Evolutionary conservation across 2,113 vertebrate species (phyloP).

Genomic region (Candoia aspera): DNA sequence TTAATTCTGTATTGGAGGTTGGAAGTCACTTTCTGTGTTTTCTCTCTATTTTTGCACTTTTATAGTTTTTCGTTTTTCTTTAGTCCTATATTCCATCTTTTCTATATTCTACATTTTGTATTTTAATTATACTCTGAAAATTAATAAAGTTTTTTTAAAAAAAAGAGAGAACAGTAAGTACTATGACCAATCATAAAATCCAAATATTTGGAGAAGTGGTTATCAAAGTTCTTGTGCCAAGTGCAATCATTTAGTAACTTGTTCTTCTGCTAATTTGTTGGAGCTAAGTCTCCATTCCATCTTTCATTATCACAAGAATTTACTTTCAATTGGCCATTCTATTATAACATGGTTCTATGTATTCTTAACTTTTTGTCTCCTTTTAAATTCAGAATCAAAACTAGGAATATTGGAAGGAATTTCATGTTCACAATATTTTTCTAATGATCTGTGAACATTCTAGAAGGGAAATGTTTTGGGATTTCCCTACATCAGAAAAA

Average conservation of each 20-base stretch:
- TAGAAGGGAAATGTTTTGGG: background rate
- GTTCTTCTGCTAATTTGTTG: background rate
- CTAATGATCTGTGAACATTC: background rate
- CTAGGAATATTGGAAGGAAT: background rate
- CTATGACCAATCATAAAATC: background rate
- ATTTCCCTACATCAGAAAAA: background rate
- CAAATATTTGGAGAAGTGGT: background rate
- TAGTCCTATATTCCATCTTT: too few species aligned
- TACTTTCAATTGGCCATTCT: background rate
- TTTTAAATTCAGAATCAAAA: background rate
- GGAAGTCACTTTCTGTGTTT: too few species aligned
- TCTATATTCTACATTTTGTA: too few species aligned
- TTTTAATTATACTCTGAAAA: too few species aligned
- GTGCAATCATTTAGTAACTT: background rate
- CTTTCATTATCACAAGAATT: background rate
- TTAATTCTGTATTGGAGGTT: too few species aligned
- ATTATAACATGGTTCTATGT: background rate
- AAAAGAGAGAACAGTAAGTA: background rate
- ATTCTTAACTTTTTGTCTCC: background rate
- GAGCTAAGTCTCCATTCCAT: background rate
- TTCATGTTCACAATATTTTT: background rate
- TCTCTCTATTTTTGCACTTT: too few species aligned
- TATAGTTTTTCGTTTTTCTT: too few species aligned
- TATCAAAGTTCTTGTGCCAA: background rate
- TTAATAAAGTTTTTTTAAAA: too few species aligned